Conservation (phyloP, 2,888 invertebrate genomes). For the Arctia plantaginis region DNA sequence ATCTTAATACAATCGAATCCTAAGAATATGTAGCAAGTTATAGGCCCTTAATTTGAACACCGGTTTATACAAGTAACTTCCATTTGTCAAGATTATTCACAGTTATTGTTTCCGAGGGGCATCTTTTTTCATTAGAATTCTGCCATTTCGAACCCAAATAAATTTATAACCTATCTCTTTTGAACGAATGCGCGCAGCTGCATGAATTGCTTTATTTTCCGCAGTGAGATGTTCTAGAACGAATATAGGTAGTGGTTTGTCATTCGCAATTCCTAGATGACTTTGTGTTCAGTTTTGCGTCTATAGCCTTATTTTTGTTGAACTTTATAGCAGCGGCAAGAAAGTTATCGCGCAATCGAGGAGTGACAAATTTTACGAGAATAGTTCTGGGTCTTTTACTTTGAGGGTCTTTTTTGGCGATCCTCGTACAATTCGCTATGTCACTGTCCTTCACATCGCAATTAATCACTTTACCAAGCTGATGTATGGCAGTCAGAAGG, state of each 20-base stretch:
- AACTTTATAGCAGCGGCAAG: not conserved
- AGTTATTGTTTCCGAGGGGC: not conserved
- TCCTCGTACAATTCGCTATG: not conserved
- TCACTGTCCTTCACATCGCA: no score
- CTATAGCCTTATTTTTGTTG: not conserved
- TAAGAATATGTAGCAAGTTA: not conserved
- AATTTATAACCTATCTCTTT: constrained; percentile 6
- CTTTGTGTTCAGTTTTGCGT: not conserved
- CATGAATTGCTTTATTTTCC: constrained; percentile 1
- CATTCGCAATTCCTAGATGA: not conserved
- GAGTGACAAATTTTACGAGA: not conserved
- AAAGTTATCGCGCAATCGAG: not conserved
- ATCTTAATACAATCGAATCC: not conserved
- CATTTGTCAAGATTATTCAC: not conserved
- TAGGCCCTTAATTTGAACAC: not conserved
- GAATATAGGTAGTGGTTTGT: not conserved
- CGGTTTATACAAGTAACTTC: not conserved
- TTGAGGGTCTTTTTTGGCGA: not conserved
- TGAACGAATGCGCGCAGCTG: not conserved
- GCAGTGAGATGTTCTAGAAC: not conserved
- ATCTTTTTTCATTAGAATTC: not conserved
- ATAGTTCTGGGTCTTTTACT: not conserved
- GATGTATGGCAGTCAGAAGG: no score
- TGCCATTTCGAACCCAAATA: constrained; percentile 9
- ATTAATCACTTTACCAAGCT: no score